These are phyloP conservation scores for Pedionomus torquatus DNA, from an alignment of 2,113 vertebrate species.

Conservation along the genomic window DNA sequence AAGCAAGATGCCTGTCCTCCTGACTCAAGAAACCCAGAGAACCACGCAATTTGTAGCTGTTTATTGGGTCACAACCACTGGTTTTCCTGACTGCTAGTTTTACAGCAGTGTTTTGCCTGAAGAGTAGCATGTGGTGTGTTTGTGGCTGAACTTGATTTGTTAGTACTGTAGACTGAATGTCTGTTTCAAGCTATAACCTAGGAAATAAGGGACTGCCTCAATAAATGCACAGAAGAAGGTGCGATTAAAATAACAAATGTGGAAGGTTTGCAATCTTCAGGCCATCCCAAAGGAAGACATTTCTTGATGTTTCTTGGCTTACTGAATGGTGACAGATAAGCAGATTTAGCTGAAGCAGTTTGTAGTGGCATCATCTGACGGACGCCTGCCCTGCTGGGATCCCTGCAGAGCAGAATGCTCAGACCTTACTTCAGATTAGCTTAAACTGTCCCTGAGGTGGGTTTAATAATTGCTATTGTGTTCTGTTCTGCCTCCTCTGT, in stretches of 20 bases:
- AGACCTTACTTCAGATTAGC: neutral
- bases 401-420: neutral
- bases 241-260: neutral
- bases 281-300: neutral
- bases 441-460: neutral
- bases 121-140: rapidly evolving
- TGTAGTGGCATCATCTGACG: neutral
- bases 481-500: neutral
- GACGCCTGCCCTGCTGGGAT: neutral
- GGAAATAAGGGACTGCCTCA: neutral
- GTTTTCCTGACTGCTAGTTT: neutral
- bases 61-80: neutral
- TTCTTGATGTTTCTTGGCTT: neutral
- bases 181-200: neutral
- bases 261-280: neutral
- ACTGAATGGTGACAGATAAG: neutral
- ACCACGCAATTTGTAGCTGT: neutral
- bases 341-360: neutral
- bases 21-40: neutral
- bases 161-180: neutral
- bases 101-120: neutral
- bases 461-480: neutral
- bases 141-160: neutral
- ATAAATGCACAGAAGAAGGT: neutral
- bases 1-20: neutral